phyloP scores from a whole-genome alignment of 2,888 invertebrate genomes.

The Volucella inflata region DNA sequence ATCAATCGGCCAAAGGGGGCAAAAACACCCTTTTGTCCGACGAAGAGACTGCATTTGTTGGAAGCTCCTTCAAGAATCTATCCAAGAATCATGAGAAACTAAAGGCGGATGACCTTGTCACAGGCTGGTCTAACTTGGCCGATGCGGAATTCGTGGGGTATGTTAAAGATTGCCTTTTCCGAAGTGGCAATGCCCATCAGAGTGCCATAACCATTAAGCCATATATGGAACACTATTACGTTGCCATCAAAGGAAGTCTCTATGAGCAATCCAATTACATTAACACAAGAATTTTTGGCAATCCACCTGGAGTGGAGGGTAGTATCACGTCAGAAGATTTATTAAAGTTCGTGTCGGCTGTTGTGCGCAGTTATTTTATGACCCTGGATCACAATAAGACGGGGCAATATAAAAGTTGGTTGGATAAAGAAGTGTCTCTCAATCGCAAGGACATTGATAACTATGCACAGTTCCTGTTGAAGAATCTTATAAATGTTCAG shows the following conservation, averaged over 20 bases:
- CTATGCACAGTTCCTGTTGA: constrained; percentile 46
- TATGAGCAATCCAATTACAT: constrained; percentile 57
- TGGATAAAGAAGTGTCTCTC: constrained; percentile 18
- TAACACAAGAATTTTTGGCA: constrained; percentile 53
- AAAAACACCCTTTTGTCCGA: constrained; percentile 76
- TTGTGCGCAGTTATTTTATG: constrained; percentile 60
- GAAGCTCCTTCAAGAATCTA: constrained; percentile 74
- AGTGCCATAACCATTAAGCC: constrained; percentile 42
- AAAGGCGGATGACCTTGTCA: constrained; percentile 20
- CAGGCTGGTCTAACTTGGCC: constrained; percentile 32
- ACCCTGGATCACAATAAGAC: constrained; percentile 58
- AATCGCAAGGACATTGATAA: constrained; percentile 51
- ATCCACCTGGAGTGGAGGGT: constrained; percentile 52
- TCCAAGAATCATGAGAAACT: constrained; percentile 63
- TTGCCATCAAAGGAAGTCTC: constrained; percentile 50
- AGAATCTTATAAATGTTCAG: constrained; percentile 40
- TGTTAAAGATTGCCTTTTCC: constrained; percentile 36
- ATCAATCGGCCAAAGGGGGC: constrained; percentile 76
- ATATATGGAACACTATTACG: constrained; percentile 57
- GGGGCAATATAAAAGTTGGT: constrained; percentile 57
- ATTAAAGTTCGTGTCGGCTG: constrained; percentile 36
- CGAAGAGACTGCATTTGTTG: constrained; percentile 79
- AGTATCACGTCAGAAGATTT: constrained; percentile 48
- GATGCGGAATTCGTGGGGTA: constrained; percentile 42
- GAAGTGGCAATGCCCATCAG: constrained; percentile 15